Conservation (phyloP, 2,797 vertebrate genomes). For the Zenarchopterus dispar region DNA sequence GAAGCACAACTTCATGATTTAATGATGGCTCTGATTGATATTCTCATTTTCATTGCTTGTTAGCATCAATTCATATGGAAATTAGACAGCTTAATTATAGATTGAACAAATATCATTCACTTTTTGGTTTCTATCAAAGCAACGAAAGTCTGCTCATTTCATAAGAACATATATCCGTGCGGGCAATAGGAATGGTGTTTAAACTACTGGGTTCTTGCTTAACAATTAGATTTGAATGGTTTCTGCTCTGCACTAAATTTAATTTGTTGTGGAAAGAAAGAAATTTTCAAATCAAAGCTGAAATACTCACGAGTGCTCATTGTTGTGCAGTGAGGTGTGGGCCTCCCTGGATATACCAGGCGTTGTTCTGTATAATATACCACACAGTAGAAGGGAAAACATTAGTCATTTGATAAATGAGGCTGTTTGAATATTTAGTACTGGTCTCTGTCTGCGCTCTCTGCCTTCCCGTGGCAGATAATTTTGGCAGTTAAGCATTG, state of each 20-base stretch:
- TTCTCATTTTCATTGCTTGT: slow-evolving; percentile 43
- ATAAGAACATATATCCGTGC: slow-evolving; percentile 26
- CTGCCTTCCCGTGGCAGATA: slow-evolving; percentile 71
- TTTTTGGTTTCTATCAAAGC: slow-evolving; percentile 32
- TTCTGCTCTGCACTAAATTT: slow-evolving; percentile 25
- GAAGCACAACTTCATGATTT: slow-evolving; percentile 36
- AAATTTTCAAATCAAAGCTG: slow-evolving; percentile 27
- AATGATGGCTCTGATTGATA: slow-evolving; percentile 42
- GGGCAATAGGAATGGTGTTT: slow-evolving; percentile 22
- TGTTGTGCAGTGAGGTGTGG: slow-evolving; percentile 53
- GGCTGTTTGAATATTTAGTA: slow-evolving; percentile 77
- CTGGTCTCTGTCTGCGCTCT: slow-evolving; percentile 61
- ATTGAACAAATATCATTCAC: slow-evolving; percentile 56
- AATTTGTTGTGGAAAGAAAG: slow-evolving; percentile 13
- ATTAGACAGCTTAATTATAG: slow-evolving; percentile 62
- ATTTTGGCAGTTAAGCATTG: slow-evolving; percentile 81
- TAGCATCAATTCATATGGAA: slow-evolving; percentile 67
- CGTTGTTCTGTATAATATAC: slow-evolving; percentile 42
- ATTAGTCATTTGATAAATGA: slow-evolving; percentile 78
- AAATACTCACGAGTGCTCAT: slow-evolving; percentile 41
- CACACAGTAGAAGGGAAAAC: slow-evolving; percentile 49
- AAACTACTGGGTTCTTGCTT: slow-evolving; percentile 24
- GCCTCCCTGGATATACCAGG: slow-evolving; percentile 39
- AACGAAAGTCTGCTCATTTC: slow-evolving; percentile 22
- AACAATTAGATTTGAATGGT: slow-evolving; percentile 33